Percentiles rank a stretch among this genome's conserved stretches.
These are phyloP conservation scores for Scotopteryx bipunctaria DNA, from an alignment of 2,888 invertebrate genomes.

Conservation along the genomic window DNA sequence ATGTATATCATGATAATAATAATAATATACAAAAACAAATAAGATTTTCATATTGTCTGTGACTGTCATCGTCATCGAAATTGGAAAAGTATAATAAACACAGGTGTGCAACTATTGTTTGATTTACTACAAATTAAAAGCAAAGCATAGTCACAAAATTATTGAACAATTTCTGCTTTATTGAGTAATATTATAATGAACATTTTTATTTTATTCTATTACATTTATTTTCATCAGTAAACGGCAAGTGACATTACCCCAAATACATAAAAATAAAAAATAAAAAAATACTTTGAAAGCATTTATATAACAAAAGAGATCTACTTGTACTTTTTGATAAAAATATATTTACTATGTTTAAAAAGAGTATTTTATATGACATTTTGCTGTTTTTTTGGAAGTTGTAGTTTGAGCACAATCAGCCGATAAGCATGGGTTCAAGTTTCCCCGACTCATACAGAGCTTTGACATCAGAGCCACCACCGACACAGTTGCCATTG, in stretches of 20 bases:
- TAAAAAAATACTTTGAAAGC: background rate
- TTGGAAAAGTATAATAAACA: background rate
- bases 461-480: slow-evolving; percentile 93
- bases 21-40: background rate
- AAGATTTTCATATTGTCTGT: too few species aligned
- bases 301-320: slow-evolving; percentile 10
- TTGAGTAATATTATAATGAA: background rate
- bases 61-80: background rate
- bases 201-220: background rate
- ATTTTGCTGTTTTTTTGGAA: background rate
- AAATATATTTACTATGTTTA: slow-evolving; percentile 18
- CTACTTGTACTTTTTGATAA: slow-evolving; percentile 34
- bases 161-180: background rate
- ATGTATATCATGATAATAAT: background rate
- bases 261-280: background rate
- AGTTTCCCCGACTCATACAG: slow-evolving; percentile 89
- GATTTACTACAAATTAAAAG: background rate
- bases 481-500: slow-evolving; percentile 94
- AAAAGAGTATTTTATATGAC: background rate
- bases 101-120: background rate
- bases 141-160: background rate
- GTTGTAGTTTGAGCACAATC: slow-evolving; percentile 18
- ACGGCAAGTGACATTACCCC: too few species aligned
- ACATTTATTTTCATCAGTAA: background rate
- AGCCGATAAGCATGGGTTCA: slow-evolving; percentile 79